Base-by-base conservation (phyloP, 2,888 invertebrate species). In the Acanthosepion lycidas region DNA sequence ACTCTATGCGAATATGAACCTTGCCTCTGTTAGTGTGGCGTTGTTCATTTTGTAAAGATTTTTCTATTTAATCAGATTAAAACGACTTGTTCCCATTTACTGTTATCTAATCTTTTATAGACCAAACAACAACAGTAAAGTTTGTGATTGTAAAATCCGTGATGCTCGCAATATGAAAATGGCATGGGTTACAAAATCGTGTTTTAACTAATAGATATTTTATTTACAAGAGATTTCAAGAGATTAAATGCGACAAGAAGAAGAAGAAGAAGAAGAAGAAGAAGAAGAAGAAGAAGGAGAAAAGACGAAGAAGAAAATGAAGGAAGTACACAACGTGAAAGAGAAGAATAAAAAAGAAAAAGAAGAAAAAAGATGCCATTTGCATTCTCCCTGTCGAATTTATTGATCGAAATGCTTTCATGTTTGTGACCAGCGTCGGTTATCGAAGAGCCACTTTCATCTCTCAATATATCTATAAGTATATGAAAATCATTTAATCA, bases 401-500 rank as follows among this genome's bases (percentile, higher is more conserved):
- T 78, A 78, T 78, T n/a, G 78, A 78, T 78, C 9, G n/a, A 78
- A 78, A 78, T n/a, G 12, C 78, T 78, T 78, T 78, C 78, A 78
- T 78, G 15, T 78, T 78, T 78, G n/a, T 78, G 78, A 12, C n/a
- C 78, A n/a, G 78, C 78, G 78, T 78, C n/a, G n/a, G 9, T 33
- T 33, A 33, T 78, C n/a, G 15, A n/a, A 78, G n/a, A n/a, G 78
- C 78, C 78, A 78, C 78, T 78, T 78, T 78, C 78, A 78, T 78
- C 78, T 78, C n/a, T 78, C 78, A 78, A 78, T 78, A 78, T n/a
- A 78, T 33, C 78, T n/a, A 78, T 78, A 78, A 78, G 15, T 78
- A 78, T 78, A 78, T 33, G 78, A 78, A 78, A 78, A 78, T 78
- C 15, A 78, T n/a, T 78, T 78, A 78, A 78, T 78, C 78, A 78